Conservation (phyloP, 2,888 invertebrate species). For the Pheosia tremula region DNA sequence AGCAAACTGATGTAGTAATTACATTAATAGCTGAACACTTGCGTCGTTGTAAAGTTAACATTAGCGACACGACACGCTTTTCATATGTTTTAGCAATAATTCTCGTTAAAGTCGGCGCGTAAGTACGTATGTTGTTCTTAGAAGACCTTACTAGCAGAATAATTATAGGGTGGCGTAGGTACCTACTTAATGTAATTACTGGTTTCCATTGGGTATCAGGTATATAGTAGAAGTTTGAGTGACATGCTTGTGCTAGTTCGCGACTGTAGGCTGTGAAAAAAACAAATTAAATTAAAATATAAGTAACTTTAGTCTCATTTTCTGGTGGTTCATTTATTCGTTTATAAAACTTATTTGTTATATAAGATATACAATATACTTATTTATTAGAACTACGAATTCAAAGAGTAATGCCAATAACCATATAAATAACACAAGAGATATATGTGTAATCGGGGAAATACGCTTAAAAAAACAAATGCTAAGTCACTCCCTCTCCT, state of each 20-base stretch:
- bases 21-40: conserved; percentile 11
- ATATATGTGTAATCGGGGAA: too few species aligned
- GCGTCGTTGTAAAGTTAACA: conserved; percentile 12
- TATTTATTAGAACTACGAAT: too few species aligned
- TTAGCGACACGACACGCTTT: conserved; percentile 9
- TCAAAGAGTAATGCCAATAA: too few species aligned
- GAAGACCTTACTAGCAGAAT: neutral
- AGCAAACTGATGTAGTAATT: conserved; percentile 15
- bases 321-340: too few species aligned
- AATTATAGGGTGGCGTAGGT: neutral
- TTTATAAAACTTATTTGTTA: too few species aligned
- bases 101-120: neutral
- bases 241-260: neutral
- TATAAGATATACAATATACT: too few species aligned
- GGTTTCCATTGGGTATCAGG: neutral
- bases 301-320: too few species aligned
- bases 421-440: too few species aligned
- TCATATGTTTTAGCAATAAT: neutral
- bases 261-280: too few species aligned
- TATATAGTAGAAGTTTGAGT: neutral
- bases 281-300: too few species aligned
- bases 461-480: too few species aligned
- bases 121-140: neutral
- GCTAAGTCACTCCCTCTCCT: too few species aligned
- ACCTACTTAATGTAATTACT: neutral